Conservation (phyloP, 1,140 invertebrate genomes). For the Eurosta solidaginis region DNA sequence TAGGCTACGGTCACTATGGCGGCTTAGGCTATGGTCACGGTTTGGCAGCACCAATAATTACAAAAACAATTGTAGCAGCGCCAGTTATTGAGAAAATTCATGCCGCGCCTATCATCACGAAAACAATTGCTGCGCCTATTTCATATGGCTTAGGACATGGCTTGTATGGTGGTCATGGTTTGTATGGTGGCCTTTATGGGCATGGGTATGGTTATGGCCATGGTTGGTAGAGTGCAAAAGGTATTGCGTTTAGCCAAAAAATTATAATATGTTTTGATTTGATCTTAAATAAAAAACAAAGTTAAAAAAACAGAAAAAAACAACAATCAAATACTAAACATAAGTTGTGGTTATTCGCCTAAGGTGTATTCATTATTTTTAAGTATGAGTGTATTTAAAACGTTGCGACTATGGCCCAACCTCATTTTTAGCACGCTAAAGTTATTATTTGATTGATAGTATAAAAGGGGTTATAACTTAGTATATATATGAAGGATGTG, state of each 20-base stretch:
- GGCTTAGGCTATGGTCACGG: constrained; percentile 27
- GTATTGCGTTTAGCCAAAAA: background rate
- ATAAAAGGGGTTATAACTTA: no score
- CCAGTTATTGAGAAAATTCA: constrained; percentile 41
- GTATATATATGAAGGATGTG: no score
- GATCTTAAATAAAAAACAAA: no score
- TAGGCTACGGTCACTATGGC: constrained; percentile 35
- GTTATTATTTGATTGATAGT: background rate
- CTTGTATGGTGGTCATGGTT: constrained; percentile 35
- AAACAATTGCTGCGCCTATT: constrained; percentile 43
- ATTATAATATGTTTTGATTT: background rate
- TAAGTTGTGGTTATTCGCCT: background rate
- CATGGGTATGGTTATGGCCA: constrained; percentile 45
- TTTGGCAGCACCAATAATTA: constrained; percentile 34
- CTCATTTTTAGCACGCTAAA: background rate
- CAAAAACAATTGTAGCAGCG: constrained; percentile 29
- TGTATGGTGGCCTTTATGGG: constrained; percentile 41
- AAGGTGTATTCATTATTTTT: background rate
- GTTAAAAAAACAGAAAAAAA: background rate
- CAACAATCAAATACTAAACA: background rate
- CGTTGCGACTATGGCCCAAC: background rate
- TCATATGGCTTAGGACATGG: constrained; percentile 46
- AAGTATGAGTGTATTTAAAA: background rate
- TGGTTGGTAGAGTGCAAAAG: background rate
- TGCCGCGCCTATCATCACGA: constrained; percentile 45